A percentile compares a stretch with the other conserved stretches of the same genome.
Evolutionary conservation across 2,113 vertebrate species (phyloP).

Genomic region (Sturnus vulgaris): DNA sequence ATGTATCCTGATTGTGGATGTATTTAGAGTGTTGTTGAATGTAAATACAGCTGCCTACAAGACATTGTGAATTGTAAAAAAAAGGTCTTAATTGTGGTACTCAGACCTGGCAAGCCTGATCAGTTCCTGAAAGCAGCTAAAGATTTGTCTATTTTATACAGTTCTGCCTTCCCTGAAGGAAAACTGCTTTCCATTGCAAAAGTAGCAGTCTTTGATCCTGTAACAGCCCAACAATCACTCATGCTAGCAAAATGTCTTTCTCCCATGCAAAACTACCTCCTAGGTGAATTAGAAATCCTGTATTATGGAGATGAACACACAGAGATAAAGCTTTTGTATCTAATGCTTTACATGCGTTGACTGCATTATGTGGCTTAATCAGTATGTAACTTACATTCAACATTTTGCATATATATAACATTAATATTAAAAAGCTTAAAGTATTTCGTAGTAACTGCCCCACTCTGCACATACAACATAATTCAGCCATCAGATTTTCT

Average conservation of each 20-base stretch:
- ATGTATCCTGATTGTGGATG: background rate
- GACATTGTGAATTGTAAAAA: background rate
- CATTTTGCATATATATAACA: background rate
- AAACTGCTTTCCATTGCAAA: background rate
- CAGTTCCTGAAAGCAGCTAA: slow-evolving; percentile 43
- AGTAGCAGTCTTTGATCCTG: background rate
- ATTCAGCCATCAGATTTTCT: background rate
- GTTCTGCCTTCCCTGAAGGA: slow-evolving; percentile 28
- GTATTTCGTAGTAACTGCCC: background rate
- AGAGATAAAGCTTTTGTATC: background rate
- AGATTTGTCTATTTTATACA: slow-evolving; percentile 22
- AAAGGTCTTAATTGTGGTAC: background rate
- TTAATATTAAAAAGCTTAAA: background rate
- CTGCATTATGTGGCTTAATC: background rate
- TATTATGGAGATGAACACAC: background rate
- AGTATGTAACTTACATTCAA: background rate
- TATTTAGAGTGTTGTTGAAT: background rate
- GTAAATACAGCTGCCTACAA: background rate
- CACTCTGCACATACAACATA: background rate
- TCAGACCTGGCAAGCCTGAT: background rate
- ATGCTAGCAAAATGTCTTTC: background rate
- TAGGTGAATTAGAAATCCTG: background rate
- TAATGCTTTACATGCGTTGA: background rate
- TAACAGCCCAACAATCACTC: background rate
- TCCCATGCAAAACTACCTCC: background rate